Conservation (phyloP, 2,797 vertebrate genomes). For the Tympanoctomys barrerae region DNA sequence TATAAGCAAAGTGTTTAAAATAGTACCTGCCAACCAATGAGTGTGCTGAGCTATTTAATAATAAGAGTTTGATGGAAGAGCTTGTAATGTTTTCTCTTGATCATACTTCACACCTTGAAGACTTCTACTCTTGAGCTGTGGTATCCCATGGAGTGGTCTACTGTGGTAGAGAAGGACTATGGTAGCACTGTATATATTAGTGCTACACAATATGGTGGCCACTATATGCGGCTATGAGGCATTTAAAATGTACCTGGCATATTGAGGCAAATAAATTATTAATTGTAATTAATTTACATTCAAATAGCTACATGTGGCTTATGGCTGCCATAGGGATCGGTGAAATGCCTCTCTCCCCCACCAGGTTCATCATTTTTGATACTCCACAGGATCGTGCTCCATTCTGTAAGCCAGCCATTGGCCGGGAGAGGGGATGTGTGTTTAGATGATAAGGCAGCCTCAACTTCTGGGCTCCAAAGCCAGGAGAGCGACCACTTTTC, state of each 20-base stretch:
- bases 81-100: neutral
- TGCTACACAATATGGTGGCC: neutral
- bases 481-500: neutral
- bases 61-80: neutral
- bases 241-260: neutral
- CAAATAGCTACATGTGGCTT: neutral
- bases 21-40: neutral
- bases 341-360: neutral
- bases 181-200: too few relatives aligned
- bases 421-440: neutral
- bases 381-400: neutral
- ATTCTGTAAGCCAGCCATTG: neutral
- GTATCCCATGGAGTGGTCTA: rapidly evolving
- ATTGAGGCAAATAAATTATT: neutral
- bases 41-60: neutral
- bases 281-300: neutral
- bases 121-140: neutral
- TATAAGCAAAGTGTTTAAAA: neutral
- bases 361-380: neutral
- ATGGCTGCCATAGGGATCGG: neutral
- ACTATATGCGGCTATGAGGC: neutral
- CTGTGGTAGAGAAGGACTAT: rapidly evolving
- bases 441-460: neutral
- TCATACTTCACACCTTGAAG: neutral
- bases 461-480: neutral